These are phyloP conservation scores for Dasyurus viverrinus DNA, from an alignment of 2,113 vertebrate genomes.

Conservation along the genomic window DNA sequence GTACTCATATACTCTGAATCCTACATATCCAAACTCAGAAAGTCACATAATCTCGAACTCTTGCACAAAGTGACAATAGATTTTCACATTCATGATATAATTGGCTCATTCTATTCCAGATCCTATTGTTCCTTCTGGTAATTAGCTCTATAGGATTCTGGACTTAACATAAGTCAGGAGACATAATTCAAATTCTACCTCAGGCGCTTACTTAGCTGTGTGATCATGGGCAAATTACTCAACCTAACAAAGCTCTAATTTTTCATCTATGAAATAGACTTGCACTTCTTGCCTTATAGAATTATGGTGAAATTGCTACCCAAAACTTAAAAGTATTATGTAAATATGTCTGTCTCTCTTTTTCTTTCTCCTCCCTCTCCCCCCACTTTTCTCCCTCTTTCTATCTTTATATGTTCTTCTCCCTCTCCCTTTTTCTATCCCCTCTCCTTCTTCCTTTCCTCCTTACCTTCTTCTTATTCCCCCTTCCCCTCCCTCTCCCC, in stretches of 20 bases:
- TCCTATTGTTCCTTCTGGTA: not conserved
- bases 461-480: not conserved
- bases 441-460: too few species aligned
- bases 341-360: not conserved
- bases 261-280: not conserved
- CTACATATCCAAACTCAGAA: not conserved
- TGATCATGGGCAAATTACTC: not conserved
- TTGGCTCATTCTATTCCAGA: constrained; percentile 31
- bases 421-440: not conserved
- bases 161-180: not conserved
- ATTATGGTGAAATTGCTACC: not conserved
- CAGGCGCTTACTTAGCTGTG: not conserved
- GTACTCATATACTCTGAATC: not conserved
- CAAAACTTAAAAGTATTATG: not conserved
- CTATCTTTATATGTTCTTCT: not conserved
- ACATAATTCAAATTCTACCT: not conserved
- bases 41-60: not conserved
- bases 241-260: not conserved
- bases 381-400: too few species aligned
- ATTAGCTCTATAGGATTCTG: not conserved
- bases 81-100: not conserved
- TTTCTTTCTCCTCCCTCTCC: not conserved
- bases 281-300: not conserved
- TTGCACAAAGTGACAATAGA: not conserved
- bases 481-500: not conserved